These are phyloP conservation scores for Heliornis fulica DNA, from an alignment of 2,113 vertebrate genomes.

Conservation along the genomic window DNA sequence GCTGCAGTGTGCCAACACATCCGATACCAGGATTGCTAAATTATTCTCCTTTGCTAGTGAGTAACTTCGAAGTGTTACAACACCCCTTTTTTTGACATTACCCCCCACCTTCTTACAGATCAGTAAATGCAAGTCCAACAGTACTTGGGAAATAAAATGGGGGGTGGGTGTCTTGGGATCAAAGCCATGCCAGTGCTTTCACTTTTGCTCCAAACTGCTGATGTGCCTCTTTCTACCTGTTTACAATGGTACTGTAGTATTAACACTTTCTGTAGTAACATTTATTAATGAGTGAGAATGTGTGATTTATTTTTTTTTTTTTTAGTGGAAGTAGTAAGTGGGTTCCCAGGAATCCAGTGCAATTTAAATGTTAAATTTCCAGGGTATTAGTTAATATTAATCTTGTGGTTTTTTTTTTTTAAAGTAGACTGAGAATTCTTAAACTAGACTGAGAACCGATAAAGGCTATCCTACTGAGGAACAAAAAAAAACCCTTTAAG, in stretches of 20 bases:
- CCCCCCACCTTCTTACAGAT: neutral
- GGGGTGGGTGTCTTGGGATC: neutral
- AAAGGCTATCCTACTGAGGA: neutral
- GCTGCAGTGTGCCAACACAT: rapidly evolving
- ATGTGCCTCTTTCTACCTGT: neutral
- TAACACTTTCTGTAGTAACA: neutral
- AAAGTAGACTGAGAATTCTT: neutral
- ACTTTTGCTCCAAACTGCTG: neutral
- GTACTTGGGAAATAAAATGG: neutral
- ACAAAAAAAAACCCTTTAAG: neutral
- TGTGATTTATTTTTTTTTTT: neutral
- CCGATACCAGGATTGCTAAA: neutral
- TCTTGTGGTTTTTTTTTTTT: too few relatives aligned
- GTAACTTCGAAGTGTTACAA: neutral
- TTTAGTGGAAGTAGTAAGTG: neutral
- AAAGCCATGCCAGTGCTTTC: neutral
- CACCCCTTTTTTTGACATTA: neutral
- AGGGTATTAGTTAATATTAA: too few relatives aligned
- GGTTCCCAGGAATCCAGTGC: neutral
- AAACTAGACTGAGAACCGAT: too few relatives aligned
- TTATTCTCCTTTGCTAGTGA: neutral
- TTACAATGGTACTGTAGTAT: neutral
- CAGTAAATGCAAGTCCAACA: neutral
- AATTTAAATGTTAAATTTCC: neutral
- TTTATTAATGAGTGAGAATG: neutral